Percentiles rank a stretch among this genome's conserved stretches.
Evolutionary conservation across 2,888 invertebrate species (phyloP).

Genomic region (Acleris emargana): DNA sequence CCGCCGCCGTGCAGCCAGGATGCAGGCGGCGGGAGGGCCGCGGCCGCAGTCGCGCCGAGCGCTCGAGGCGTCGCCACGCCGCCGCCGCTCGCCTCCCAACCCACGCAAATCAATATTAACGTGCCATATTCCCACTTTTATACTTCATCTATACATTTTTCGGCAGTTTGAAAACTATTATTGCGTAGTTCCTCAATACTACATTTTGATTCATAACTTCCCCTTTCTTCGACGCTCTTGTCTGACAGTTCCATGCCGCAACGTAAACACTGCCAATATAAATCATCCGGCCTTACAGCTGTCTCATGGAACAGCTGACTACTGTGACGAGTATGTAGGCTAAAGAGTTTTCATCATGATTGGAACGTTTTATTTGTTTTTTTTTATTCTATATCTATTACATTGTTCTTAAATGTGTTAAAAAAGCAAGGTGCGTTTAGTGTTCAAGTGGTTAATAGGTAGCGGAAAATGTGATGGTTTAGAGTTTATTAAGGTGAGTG

Average conservation of each 20-base stretch:
- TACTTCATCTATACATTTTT: constrained; percentile 54
- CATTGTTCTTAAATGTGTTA: neutral
- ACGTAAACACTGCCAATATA: constrained; percentile 54
- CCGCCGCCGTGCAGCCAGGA: constrained; percentile 8
- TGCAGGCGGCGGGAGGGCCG: constrained; percentile 34
- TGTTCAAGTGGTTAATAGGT: constrained; percentile 56
- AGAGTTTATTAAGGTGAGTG: constrained; percentile 58
- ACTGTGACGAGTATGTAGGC: constrained; percentile 34
- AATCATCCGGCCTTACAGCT: constrained; percentile 31
- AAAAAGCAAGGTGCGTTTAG: constrained; percentile 37
- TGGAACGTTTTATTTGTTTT: neutral
- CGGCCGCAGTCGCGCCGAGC: constrained; percentile 70
- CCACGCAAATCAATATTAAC: constrained; percentile 66
- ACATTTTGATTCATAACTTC: constrained; percentile 41
- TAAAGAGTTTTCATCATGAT: constrained; percentile 16
- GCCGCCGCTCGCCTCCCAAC: constrained; percentile 52
- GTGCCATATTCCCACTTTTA: constrained; percentile 54
- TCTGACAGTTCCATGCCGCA: constrained; percentile 44
- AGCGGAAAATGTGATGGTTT: constrained; percentile 55
- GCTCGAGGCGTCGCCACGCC: constrained; percentile 67
- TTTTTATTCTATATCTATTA: neutral
- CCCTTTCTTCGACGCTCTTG: constrained; percentile 35
- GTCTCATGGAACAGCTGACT: constrained; percentile 54
- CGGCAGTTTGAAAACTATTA: constrained; percentile 56
- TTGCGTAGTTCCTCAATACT: constrained; percentile 43